A percentile compares a stretch with the other conserved stretches of the same genome.
phyloP scores from a whole-genome alignment of 2,113 vertebrate genomes.

The Cranoglanis bouderius region DNA sequence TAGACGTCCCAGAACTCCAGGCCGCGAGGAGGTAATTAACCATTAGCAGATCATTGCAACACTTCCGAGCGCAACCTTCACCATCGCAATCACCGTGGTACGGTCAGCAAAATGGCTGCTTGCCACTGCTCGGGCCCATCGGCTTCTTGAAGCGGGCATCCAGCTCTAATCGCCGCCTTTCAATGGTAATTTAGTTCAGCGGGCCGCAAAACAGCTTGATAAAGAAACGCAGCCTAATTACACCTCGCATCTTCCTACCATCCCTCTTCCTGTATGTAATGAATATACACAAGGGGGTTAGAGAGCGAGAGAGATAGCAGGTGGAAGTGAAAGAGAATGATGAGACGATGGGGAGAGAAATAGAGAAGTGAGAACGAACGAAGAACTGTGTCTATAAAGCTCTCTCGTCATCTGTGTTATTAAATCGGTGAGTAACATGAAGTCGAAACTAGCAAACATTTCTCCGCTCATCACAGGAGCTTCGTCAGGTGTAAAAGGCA shows the following conservation, averaged over 20 bases:
- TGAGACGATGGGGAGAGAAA: conserved; percentile 15
- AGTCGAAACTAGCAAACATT: background rate
- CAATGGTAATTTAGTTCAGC: conserved; percentile 62
- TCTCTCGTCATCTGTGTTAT: background rate
- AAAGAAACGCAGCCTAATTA: conserved; percentile 59
- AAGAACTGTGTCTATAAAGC: background rate
- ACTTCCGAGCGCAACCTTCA: conserved; percentile 74
- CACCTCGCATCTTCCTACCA: conserved; percentile 39
- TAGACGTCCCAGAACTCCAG: conserved; percentile 45
- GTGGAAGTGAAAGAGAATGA: conserved; percentile 28
- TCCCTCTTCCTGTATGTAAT: conserved; percentile 50
- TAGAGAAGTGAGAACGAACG: background rate
- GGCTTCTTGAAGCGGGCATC: conserved; percentile 49
- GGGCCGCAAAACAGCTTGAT: conserved; percentile 59
- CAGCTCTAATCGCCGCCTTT: conserved; percentile 56
- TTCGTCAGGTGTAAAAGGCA: conserved; percentile 26
- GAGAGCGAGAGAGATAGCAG: conserved; percentile 6
- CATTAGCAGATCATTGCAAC: conserved; percentile 69
- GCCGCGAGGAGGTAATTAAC: conserved; percentile 70
- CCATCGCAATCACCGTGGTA: conserved; percentile 65
- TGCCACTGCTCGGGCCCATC: conserved; percentile 58
- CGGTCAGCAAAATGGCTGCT: conserved; percentile 67
- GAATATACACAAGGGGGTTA: conserved; percentile 51
- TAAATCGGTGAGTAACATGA: background rate
- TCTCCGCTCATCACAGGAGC: background rate